These are phyloP conservation scores for Myoxocephalus aenaeus DNA, from an alignment of 2,797 vertebrate species.

Conservation along the genomic window DNA sequence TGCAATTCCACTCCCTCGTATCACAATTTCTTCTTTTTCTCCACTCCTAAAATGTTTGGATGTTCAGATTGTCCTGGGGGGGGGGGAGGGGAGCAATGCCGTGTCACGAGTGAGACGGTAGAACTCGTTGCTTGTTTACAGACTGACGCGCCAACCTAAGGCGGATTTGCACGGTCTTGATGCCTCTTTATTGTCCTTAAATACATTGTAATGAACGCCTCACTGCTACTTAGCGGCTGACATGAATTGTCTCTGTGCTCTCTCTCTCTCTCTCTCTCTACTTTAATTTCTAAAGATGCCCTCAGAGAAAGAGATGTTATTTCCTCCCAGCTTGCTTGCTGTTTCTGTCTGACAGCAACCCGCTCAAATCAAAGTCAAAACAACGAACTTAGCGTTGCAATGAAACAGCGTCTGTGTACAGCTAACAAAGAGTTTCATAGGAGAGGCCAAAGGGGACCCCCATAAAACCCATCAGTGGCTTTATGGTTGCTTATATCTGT, in stretches of 20 bases:
- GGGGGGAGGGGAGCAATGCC: slow-evolving; percentile 7
- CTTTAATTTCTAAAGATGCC: slow-evolving; percentile 33
- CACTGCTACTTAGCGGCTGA: slow-evolving; percentile 15
- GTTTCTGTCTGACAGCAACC: slow-evolving; percentile 13
- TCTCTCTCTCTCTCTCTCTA: not conserved
- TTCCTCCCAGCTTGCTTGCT: slow-evolving; percentile 13
- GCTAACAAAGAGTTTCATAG: slow-evolving; percentile 24
- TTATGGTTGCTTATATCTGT: slow-evolving; percentile 24
- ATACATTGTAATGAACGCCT: slow-evolving; percentile 34
- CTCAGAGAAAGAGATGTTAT: slow-evolving; percentile 36
- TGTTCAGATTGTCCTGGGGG: slow-evolving; percentile 24
- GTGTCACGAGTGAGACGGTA: slow-evolving; percentile 6
- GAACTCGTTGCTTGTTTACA: not conserved
- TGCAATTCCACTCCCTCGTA: slow-evolving; percentile 33
- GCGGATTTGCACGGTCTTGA: not conserved
- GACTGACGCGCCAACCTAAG: not conserved
- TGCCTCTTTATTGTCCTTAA: not conserved
- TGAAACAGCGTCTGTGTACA: not conserved
- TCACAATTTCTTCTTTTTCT: not conserved
- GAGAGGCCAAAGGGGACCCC: not conserved
- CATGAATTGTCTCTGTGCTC: slow-evolving; percentile 23
- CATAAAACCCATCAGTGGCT: slow-evolving; percentile 30
- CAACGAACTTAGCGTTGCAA: slow-evolving; percentile 16
- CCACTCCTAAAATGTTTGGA: slow-evolving; percentile 13
- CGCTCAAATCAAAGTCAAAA: slow-evolving; percentile 18